Evolutionary conservation across 2,113 vertebrate species (phyloP), one percentile per base, ranked within the genome.

Genomic region (Cynocephalus volans): DNA sequence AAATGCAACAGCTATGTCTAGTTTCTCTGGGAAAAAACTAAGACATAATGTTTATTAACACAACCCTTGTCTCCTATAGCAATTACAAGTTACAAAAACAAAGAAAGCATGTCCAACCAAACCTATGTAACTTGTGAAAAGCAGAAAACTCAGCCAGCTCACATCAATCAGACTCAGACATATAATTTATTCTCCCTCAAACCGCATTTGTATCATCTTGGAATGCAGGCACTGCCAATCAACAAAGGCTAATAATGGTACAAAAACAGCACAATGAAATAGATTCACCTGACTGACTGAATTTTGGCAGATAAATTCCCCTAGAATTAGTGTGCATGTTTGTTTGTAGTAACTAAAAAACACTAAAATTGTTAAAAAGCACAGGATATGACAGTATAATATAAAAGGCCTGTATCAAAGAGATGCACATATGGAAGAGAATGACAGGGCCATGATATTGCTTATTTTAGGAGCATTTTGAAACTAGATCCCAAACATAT

Each of bases 261-360:
- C 64, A 48, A 76, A 7, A 81, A 77, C 7, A 48, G 15, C 28
- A 95, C 31, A 92, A 75, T 62, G 85, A 36, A n/a, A 15, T 60
- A n/a, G 9, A 54, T 28, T 85, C 56, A 31, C 28, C 52, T 23
- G 31, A 72, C 1, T 45, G 6, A 77, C 31, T 79, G 31, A 58
- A 65, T 77, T 92, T 86, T 81, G 33, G 92, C 48, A 36, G 28
- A 88, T 65, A 88, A 81, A 89, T 93, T 81, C 14, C 12, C 18
- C 8, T 24, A 56, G 33, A 48, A 18, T 28, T 14, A 69, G 18
- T 60, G 5, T 12, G 18, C 50, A 13, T 58, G 3, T 85, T 91
- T 88, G 5, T 50, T 95, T 85, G 11, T 50, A 83, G 26, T 65
- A 91, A 58, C 48, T 69, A 9, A 90, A 90, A 86, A 90, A 69